Conservation (phyloP, 2,797 vertebrate species). For the Capromys pilorides region DNA sequence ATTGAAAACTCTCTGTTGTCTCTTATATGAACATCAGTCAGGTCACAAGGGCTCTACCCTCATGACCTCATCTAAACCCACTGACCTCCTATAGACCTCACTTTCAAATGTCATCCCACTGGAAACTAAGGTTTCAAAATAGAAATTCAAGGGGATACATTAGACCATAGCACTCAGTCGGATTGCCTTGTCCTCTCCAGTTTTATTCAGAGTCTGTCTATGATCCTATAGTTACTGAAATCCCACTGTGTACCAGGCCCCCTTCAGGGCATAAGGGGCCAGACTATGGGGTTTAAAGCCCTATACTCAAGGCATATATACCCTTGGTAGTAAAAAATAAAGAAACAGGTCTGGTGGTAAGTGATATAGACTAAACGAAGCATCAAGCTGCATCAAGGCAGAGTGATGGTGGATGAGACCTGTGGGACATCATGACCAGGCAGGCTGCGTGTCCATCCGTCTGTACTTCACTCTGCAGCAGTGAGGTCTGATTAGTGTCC, state of each 20-base stretch:
- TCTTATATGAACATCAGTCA: neutral
- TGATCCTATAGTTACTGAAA: neutral
- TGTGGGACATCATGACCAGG: neutral
- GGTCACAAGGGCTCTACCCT: neutral
- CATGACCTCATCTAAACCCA: neutral
- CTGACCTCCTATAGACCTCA: neutral
- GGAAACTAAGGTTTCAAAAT: neutral
- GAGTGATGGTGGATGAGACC: neutral
- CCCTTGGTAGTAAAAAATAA: neutral
- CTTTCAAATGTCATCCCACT: neutral
- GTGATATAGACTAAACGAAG: neutral
- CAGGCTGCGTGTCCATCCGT: neutral
- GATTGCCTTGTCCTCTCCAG: neutral
- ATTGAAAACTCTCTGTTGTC: no score
- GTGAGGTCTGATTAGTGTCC: neutral
- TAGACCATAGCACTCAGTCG: neutral
- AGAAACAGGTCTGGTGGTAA: neutral
- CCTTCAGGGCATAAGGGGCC: neutral
- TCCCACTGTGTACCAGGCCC: neutral
- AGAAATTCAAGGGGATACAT: neutral
- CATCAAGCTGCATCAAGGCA: neutral
- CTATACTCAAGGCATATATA: neutral
- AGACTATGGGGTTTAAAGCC: accelerated
- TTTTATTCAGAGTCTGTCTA: neutral
- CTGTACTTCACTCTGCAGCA: neutral